A percentile compares a stretch with the other conserved stretches of the same genome.
Evolutionary conservation across 2,888 invertebrate species (phyloP).

Genomic region (Erpobdella octoculata): DNA sequence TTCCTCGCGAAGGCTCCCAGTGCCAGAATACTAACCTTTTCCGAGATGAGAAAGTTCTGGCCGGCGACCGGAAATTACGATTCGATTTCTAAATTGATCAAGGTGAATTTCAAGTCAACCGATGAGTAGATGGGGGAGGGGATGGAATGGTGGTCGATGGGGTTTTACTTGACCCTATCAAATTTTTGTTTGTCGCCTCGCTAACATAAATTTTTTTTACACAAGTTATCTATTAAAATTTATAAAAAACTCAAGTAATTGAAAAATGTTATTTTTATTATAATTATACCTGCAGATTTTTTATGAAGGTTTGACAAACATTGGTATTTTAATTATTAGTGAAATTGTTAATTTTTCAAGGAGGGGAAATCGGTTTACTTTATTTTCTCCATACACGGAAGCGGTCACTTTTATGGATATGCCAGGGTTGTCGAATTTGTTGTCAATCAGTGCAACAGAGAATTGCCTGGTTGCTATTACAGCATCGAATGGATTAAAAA

Average conservation of each 20-base stretch:
- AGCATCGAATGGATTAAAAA: conserved; percentile 55
- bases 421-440: conserved; percentile 47
- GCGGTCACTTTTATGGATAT: conserved; percentile 56
- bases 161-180: too few species aligned
- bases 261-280: too few species aligned
- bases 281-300: too few species aligned
- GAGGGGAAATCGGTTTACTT: conserved; percentile 51
- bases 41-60: conserved; percentile 58
- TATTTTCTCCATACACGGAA: conserved; percentile 58
- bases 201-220: too few species aligned
- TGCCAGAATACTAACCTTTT: conserved; percentile 57
- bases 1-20: conserved; percentile 62
- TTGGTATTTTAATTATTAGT: neutral
- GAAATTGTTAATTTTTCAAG: conserved; percentile 40
- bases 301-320: neutral
- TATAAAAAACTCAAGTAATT: too few species aligned
- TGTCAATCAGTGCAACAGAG: conserved; percentile 48
- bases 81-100: conserved; percentile 5
- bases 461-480: conserved; percentile 49
- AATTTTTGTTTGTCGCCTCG: too few species aligned
- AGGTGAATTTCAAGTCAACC: neutral
- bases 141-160: too few species aligned
- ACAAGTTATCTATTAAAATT: too few species aligned
- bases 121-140: too few species aligned
- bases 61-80: conserved; percentile 55